Evolutionary conservation across 1,140 invertebrate species (phyloP), one percentile per base, ranked within the genome.

Genomic region (Ericerus pela): DNA sequence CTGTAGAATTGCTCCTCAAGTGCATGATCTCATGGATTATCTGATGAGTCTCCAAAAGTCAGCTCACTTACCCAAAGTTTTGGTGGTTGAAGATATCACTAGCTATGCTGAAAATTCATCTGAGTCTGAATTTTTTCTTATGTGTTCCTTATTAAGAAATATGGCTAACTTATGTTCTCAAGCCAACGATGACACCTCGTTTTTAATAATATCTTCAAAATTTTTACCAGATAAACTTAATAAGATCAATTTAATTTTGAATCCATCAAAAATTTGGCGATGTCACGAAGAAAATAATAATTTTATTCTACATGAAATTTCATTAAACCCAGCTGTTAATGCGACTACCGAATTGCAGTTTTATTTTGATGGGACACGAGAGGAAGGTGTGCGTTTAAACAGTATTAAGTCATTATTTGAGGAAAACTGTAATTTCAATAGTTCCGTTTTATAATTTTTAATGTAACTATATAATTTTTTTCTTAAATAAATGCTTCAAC

Each of bases 371-470:
- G 22, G 18, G 26, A 47, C 22, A 47, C 20, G 26, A 20, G 20
- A 24, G 2, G 20, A 47, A 47, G 8, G 4, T 47, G 22, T 47
- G 14, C 41, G 41, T 16, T 3, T 47, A 3, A 47, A 47, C 11
- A 47, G 26, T 47, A 47, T 47, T 5, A 47, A 47, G 26, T 2
- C 22, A 14, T 47, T 47, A 24, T 47, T 47, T 14, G 41, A 47
- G 20, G 41, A 47, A 3, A 47, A 24, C 26, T 24, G 20, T 47
- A 47, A 47, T 47, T 47, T 47, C 26, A 47, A 47, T 47, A 47
- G 26, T 47, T 24, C 22, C n/a, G 30, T 33, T 33, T 33, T 33
- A 33, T 33, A n/a, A 33, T 10, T 10, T 8, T 33, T 33, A 33
- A 10, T n/a, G n/a, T n/a, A n/a, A n/a, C n/a, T n/a, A n/a, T n/a